Base-by-base conservation (phyloP, 2,797 vertebrate genomes). In the Halcyon chelicuti region DNA sequence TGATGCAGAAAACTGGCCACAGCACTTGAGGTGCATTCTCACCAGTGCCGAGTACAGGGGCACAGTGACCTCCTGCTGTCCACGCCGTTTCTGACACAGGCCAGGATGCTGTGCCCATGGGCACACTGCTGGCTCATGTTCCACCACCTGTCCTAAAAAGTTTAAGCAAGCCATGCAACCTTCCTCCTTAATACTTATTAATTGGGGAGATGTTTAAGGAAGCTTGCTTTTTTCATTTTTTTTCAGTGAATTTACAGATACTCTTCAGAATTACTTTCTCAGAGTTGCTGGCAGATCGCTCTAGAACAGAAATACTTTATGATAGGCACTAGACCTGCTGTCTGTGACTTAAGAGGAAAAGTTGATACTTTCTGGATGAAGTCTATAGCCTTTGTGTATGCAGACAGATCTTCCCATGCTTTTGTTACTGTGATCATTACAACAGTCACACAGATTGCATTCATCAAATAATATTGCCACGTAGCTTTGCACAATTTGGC, bases 391-490 rank as follows among this genome's bases (percentile, higher is more conserved):
- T 86, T 61, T 86, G 33, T 49, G 28, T 14, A 6, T 39, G 42
- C 46, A 62, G 67, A 22, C 14, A 52, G 9, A 57, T 65, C 33
- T 86, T 52, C 21, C 33, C 8, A 2, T 58, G 23, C 21, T 82
- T 68, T 79, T 47, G 21, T 80, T 88, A 7, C 60, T 70, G 31
- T 52, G 60, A 20, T 76, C 20, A 3, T 46, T 31, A 8, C 54
- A 26, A 65, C 33, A 51, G 52, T 60, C 25, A 20, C 2, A 7
- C 10, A 9, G 60, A 7, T 2, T 62, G 23, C 8, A 10, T 67
- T 80, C 4, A 60, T 46, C 0, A 6, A 16, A 25, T 60, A 35
- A 20, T 63, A 10, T 0, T 60, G 47, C 60, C 4, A 0, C 20
- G 51, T 62, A 55, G 21, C 35, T 67, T 39, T 90, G 55, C 28